These are phyloP conservation scores for Carpatolechia fugitivella DNA, from an alignment of 2,888 invertebrate genomes.

Conservation along the genomic window DNA sequence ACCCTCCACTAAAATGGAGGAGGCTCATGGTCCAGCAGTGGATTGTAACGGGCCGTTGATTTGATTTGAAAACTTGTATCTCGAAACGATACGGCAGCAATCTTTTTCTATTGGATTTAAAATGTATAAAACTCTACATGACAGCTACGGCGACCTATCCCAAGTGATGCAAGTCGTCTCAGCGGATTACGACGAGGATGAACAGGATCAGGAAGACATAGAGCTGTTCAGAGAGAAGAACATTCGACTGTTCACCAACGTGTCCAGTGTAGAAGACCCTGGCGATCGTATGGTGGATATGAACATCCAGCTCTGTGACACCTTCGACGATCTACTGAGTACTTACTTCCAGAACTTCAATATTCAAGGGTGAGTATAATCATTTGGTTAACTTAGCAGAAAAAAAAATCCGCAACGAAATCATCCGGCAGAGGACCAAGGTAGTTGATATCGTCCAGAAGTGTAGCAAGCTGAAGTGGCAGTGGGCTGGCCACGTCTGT, in stretches of 20 bases:
- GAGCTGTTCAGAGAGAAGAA: constrained; percentile 83
- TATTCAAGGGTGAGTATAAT: constrained; percentile 83
- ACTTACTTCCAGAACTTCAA: constrained; percentile 91
- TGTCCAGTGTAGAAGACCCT: constrained; percentile 43
- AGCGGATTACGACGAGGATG: constrained; percentile 84
- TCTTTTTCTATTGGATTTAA: too few species aligned
- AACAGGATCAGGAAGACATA: constrained; percentile 79
- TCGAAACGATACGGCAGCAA: too few species aligned
- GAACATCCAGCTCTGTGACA: constrained; percentile 92
- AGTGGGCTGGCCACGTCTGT: too few species aligned
- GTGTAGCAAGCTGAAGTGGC: too few species aligned
- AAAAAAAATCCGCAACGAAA: too few species aligned
- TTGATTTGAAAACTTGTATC: too few species aligned
- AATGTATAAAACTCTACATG: too few species aligned
- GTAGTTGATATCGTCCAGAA: too few species aligned
- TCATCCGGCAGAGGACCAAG: too few species aligned
- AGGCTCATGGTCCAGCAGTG: too few species aligned
- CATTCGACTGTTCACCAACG: constrained; percentile 61
- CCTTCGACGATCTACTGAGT: constrained; percentile 86
- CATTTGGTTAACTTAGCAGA: background rate
- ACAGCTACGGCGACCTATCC: constrained; percentile 85
- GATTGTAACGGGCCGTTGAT: too few species aligned
- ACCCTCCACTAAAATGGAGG: too few species aligned
- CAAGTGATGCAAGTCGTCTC: constrained; percentile 90
- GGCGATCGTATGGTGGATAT: constrained; percentile 87